Evolutionary conservation across 1,140 invertebrate species (phyloP), one percentile per base, ranked within the genome.

Genomic region (Habropoda laboriosa): DNA sequence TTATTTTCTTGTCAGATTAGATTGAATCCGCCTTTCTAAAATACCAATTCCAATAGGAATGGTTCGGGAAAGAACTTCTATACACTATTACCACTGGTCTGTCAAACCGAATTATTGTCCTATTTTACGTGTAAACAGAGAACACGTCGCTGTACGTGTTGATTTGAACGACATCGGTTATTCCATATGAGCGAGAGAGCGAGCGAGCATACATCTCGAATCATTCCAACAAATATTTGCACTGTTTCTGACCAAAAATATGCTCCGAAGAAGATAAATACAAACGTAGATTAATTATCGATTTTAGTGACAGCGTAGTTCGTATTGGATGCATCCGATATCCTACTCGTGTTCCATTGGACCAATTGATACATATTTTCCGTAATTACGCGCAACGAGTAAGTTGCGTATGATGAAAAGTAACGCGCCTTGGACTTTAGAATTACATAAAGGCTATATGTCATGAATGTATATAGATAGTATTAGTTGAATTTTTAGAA

Each of bases 401-500:
- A 47, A 47, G n/a, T n/a, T n/a, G n/a, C n/a, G 24, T 55, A n/a
- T 24, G 27, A 16, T 4, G n/a, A 51, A 18, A n/a, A 49, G 24
- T 35, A 60, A n/a, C 8, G 21, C n/a, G 16, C 18, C 24, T 51
- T 32, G 49, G 21, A 53, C 13, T 42, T 76, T 8, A 24, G 5
- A 42, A 32, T 40, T 32, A 18, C 27, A 60, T 68, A 38, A 58
- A 70, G 49, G 24, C 58, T 70, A 49, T 60, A 60, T 60, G 45
- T 71, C 45, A 60, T 24, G 32, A 58, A 49, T 78, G 64, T 78
- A 71, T 32, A 71, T 78, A 78, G 51, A 38, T 77, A 70, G 42
- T 49, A 32, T 70, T 78, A 78, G 35, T 71, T 51, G 38, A 78
- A 61, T 60, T 71, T 71, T 71, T 78, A 78, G 45, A 71, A 32